Percentiles rank a stretch among this genome's conserved stretches.
These are phyloP conservation scores for Cheirogaleus medius DNA, from an alignment of 2,113 vertebrate genomes.

Conservation along the genomic window DNA sequence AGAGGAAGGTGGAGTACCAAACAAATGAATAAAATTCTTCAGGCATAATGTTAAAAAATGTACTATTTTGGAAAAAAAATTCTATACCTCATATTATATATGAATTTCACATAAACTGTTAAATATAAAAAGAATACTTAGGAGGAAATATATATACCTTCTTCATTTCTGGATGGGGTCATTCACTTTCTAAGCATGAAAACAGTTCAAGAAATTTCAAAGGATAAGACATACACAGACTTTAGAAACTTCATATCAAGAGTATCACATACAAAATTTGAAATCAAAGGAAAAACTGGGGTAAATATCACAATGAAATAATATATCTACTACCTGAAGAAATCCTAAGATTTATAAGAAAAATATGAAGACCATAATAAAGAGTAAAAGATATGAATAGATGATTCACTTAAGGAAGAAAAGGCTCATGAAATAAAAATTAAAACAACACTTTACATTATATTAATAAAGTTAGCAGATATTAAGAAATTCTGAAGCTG, in stretches of 20 bases:
- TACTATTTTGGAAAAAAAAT: neutral
- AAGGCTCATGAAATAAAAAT: neutral
- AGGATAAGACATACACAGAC: neutral
- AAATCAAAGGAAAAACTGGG: neutral
- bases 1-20: neutral
- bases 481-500: neutral
- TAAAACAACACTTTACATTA: neutral
- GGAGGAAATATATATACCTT: neutral
- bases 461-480: neutral
- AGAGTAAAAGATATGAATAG: neutral
- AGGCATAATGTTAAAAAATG: neutral
- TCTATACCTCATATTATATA: neutral
- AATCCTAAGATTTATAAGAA: neutral
- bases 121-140: neutral
- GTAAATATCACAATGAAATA: neutral
- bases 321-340: neutral
- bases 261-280: neutral
- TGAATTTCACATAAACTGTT: neutral
- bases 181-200: neutral
- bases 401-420: neutral
- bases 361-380: neutral
- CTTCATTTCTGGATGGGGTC: neutral
- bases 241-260: neutral
- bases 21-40: neutral
- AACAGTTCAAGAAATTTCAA: neutral